These are phyloP conservation scores for Amphimallon solstitiale DNA, from an alignment of 2,888 invertebrate species.

Conservation along the genomic window DNA sequence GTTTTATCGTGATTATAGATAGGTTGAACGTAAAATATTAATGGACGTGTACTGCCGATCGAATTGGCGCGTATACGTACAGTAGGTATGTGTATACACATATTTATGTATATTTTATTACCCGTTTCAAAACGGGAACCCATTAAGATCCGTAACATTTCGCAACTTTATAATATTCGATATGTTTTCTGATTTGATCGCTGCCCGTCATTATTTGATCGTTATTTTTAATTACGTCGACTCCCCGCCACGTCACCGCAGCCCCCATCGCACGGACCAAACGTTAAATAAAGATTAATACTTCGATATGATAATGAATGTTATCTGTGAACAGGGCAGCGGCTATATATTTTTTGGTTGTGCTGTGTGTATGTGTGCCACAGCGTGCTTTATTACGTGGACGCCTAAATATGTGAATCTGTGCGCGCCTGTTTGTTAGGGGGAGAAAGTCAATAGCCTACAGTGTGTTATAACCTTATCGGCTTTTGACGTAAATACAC, in stretches of 20 bases:
- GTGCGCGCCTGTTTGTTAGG: not conserved
- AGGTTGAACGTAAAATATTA: conserved; percentile 16
- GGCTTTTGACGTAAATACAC: conserved; percentile 2
- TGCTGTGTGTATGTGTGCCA: not conserved
- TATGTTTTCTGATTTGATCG: conserved; percentile 11
- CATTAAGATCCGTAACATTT: conserved; percentile 29
- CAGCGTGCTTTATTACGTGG: not conserved
- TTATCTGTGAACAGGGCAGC: conserved; percentile 16
- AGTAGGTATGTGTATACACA: not conserved
- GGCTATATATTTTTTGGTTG: not conserved
- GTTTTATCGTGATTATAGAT: conserved; percentile 20
- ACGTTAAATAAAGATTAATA: conserved; percentile 29
- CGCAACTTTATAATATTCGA: conserved; percentile 30
- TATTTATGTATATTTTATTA: conserved; percentile 24
- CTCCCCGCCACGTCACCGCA: not conserved
- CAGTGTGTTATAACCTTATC: conserved; percentile 17
- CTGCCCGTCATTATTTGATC: conserved; percentile 33
- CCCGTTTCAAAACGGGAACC: conserved; percentile 9
- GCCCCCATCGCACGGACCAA: too few species aligned
- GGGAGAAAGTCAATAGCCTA: conserved; percentile 15
- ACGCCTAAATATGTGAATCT: not conserved
- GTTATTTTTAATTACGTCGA: conserved; percentile 29
- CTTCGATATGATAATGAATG: conserved; percentile 32
- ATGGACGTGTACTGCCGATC: conserved; percentile 1
- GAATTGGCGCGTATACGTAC: not conserved